Base-by-base conservation (phyloP, 2,888 invertebrate genomes). In the Ferrisia virgata region DNA sequence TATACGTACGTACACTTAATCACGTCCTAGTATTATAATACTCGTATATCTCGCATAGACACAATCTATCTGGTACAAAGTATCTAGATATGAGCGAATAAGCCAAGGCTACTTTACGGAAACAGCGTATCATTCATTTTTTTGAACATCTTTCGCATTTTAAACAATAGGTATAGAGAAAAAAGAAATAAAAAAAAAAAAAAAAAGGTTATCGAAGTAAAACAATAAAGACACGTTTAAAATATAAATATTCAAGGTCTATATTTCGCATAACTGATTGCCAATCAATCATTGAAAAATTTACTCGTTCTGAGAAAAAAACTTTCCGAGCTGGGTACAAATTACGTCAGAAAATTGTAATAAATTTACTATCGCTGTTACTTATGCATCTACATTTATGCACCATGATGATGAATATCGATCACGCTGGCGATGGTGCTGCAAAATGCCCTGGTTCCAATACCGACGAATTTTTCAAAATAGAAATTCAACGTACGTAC, bases 31-130 rank as follows among this genome's bases (percentile, higher is more conserved):
- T 53, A 53, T 53, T 22, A 53, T 53, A 53, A 18, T 53, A 53
- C 22, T 53, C 22, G n/a, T 43, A 40, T 2, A 13, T n/a, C 8
- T 22, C 22, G 13, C 6, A 40, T 40, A 40, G 40, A 9, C 11
- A 40, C 13, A 40, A 40, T 8, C 2, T 11, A 40, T 9, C 11
- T 2, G 6, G 13, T 40, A 40, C 5, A 2, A 11, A 11, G 11
- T 8, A 40, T 40, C 8, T 11, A 11, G 11, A 11, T 40, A 40
- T 53, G 53, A 18, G 22, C 9, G 53, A 53, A 9, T 2, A 18
- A 28, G 18, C 64, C 64, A 64, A 64, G 64, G 64, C 64, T 64
- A 64, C 64, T 64, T 64, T 64, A 64, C 64, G 64, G 64, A 64
- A 64, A 64, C 64, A 8, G 28, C 64, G 22, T 64, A 64, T 64